phyloP scores from a whole-genome alignment of 2,888 invertebrate species.

The Phrixothrix hirtus region DNA sequence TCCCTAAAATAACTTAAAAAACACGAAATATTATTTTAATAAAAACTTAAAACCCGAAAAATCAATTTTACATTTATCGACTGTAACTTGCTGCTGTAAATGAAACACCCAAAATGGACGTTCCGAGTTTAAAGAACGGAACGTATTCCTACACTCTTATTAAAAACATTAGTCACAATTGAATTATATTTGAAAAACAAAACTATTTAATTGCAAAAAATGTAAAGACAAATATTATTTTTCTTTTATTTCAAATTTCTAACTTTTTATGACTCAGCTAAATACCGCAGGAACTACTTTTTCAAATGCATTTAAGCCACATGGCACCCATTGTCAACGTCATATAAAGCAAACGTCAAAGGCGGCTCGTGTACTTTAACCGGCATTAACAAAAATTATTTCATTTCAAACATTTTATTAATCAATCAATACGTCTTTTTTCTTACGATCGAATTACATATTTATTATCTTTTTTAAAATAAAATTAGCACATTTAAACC shows the following conservation, averaged over 20 bases:
- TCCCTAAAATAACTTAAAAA: slow-evolving; percentile 18
- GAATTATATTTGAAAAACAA: background rate
- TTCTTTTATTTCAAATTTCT: background rate
- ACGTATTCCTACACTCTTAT: slow-evolving; percentile 35
- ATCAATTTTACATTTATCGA: slow-evolving; percentile 20
- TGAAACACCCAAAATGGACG: slow-evolving; percentile 38
- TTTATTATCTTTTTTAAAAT: no score
- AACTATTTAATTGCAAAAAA: background rate
- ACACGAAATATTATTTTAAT: slow-evolving; percentile 3
- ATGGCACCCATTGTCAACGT: slow-evolving; percentile 12
- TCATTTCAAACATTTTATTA: background rate
- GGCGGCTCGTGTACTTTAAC: background rate
- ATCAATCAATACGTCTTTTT: no score
- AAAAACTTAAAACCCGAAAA: slow-evolving; percentile 13
- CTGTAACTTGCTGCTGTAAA: slow-evolving; percentile 31
- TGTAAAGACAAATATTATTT: background rate
- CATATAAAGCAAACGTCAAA: background rate
- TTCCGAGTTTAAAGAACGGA: slow-evolving; percentile 19
- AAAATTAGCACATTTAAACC: no score
- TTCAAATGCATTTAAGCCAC: slow-evolving; percentile 4
- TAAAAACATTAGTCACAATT: background rate
- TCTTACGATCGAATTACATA: no score
- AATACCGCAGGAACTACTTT: slow-evolving; percentile 3
- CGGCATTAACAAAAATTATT: no score
- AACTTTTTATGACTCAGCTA: background rate